Base-by-base conservation (phyloP, 1,140 invertebrate genomes). In the Drosophila kanapiae region DNA sequence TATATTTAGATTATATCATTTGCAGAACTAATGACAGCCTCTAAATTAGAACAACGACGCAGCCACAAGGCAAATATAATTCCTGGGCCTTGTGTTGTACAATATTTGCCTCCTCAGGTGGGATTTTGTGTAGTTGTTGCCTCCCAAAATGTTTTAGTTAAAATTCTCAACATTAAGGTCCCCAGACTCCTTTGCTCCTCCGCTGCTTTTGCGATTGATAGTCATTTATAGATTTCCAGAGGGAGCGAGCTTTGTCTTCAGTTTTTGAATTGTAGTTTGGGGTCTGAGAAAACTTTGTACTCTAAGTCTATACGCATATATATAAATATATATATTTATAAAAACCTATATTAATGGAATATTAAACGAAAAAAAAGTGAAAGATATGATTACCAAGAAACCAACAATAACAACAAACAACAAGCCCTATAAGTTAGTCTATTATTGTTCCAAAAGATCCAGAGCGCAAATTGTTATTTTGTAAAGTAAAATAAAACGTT, bases 381-480 rank as follows among this genome's bases (percentile, higher is more conserved):
- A 77, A 59, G 61, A 38, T 51, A 38, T 51, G 29, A 65, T 64
- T 64, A 54, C 43, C 59, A 58, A 42, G 40, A 35, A 53, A 35
- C 51, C 51, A 54, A 54, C 35, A 51, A 53, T 37, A 54, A 54
- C 54, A 76, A 68, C 35, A 53, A 62, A 62, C 37, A 23, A 59
- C 6, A 23, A 49, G 57, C 56, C 63, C 76, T 63, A 70, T 74
- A 70, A 67, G 33, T 75, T 75, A 83, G 80, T 72, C 45, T 81
- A 72, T 57, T 81, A 72, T 68, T 81, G 77, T 85, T 85, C 82
- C 82, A 81, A 38, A 10, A 74, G 58, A 64, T 71, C 42, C 85
- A 86, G 84, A 86, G 84, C 84, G 82, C 75, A 77, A 84, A 88
- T 81, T 85, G 85, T 88, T 88, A 88, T 74, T 56, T 56, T 85